Conservation (phyloP, 2,113 vertebrate species). For the Columbina picui region DNA sequence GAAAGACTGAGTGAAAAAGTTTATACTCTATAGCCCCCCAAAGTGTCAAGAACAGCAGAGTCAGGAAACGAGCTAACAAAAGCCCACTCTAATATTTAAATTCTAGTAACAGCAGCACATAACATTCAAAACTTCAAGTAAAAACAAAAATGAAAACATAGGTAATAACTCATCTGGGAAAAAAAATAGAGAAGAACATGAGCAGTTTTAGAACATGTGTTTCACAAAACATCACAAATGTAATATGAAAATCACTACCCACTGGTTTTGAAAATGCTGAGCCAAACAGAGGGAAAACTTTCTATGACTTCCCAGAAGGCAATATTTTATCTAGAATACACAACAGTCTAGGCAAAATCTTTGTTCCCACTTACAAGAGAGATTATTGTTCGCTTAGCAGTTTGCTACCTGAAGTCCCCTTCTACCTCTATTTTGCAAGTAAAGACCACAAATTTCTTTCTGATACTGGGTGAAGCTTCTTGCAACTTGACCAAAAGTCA, state of each 20-base stretch:
- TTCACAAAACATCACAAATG: neutral
- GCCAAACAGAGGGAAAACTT: neutral
- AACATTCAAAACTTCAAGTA: neutral
- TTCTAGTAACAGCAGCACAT: neutral
- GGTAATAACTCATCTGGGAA: neutral
- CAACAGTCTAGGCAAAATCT: neutral
- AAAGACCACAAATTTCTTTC: neutral
- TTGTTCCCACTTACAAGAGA: neutral
- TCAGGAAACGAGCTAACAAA: slow-evolving; percentile 3
- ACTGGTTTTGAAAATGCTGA: neutral
- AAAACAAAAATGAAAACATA: neutral
- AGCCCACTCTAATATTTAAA: neutral
- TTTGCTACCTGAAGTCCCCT: neutral
- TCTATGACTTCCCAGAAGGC: neutral
- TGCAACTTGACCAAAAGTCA: neutral
- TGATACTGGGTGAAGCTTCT: neutral
- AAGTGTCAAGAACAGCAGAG: neutral
- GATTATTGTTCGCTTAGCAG: neutral
- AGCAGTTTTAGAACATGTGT: neutral
- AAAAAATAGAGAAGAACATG: neutral
- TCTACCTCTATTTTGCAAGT: neutral
- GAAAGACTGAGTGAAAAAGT: neutral
- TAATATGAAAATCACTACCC: neutral
- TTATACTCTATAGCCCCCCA: neutral
- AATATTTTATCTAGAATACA: neutral